Conservation (phyloP, 1,140 invertebrate species). For the Meloidogyne floridensis region DNA sequence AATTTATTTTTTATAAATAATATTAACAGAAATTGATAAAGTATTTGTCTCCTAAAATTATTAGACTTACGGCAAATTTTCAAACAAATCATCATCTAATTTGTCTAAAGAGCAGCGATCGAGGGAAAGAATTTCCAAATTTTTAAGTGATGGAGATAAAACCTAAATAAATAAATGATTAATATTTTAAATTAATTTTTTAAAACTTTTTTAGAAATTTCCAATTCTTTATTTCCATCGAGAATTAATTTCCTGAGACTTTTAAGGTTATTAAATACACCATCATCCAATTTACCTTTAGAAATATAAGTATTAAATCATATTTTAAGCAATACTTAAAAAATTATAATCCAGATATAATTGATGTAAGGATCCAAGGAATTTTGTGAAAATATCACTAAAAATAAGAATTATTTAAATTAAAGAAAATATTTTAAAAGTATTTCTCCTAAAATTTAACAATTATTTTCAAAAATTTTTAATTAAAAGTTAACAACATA, state of each 20-base stretch:
- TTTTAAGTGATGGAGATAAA: conserved; percentile 9
- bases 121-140: conserved; percentile 19
- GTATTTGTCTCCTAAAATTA: too few relatives aligned
- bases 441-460: too few relatives aligned
- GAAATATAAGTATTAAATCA: not conserved
- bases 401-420: not conserved
- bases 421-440: not conserved
- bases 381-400: conserved; percentile 28
- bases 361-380: conserved; percentile 21
- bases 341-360: conserved; percentile 35
- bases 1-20: too few relatives aligned
- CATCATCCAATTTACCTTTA: conserved; percentile 23
- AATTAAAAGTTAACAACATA: not conserved
- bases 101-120: conserved; percentile 21
- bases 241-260: conserved; percentile 27
- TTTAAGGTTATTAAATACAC: conserved; percentile 35
- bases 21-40: too few relatives aligned
- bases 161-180: conserved; percentile 2
- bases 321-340: conserved; percentile 1
- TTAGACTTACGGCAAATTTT: conserved; percentile 19
- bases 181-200: not conserved
- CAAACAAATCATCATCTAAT: conserved; percentile 29
- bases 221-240: conserved; percentile 28
- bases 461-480: not conserved
- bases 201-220: conserved; percentile 18